Evolutionary conservation across 2,888 invertebrate species (phyloP).

Genomic region (Agrilus cyanescens): DNA sequence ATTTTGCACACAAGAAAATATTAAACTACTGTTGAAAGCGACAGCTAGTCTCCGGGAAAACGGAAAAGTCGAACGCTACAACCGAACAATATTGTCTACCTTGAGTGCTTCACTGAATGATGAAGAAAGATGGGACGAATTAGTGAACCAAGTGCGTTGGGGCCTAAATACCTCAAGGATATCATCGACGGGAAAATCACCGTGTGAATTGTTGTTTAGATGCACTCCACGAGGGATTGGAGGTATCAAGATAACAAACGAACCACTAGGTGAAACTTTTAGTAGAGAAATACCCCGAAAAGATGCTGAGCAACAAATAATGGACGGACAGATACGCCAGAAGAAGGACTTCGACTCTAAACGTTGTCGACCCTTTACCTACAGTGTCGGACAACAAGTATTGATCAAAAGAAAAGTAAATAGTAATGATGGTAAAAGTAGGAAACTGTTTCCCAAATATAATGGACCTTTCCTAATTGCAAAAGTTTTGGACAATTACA

Average conservation of each 20-base stretch:
- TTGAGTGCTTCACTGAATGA: conserved; percentile 12
- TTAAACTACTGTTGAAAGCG: conserved; percentile 1
- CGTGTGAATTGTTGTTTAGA: conserved; percentile 18
- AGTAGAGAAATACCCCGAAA: conserved; percentile 5
- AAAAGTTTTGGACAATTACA: conserved; percentile 10
- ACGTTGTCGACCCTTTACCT: conserved; percentile 9
- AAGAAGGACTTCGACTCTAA: neutral
- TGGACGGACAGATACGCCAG: conserved; percentile 5
- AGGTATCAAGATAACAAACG: conserved; percentile 12
- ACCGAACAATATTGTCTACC: conserved; percentile 14
- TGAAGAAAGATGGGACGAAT: conserved; percentile 17
- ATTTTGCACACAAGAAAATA: conserved; percentile 1
- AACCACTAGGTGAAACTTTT: conserved; percentile 7
- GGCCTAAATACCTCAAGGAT: conserved; percentile 16
- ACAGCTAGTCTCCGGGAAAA: conserved; percentile 10
- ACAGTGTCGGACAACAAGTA: conserved; percentile 16
- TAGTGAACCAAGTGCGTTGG: conserved; percentile 12
- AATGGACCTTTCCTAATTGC: conserved; percentile 14
- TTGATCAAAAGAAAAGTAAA: conserved; percentile 5
- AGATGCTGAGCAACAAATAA: conserved; percentile 6
- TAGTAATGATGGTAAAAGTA: conserved; percentile 13
- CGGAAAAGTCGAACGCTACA: conserved; percentile 20
- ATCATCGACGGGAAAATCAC: conserved; percentile 15
- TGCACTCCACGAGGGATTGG: conserved; percentile 14
- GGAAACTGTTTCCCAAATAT: conserved; percentile 15